These are phyloP conservation scores for Oncorhynchus keta DNA, from an alignment of 2,113 vertebrate species.

Conservation along the genomic window DNA sequence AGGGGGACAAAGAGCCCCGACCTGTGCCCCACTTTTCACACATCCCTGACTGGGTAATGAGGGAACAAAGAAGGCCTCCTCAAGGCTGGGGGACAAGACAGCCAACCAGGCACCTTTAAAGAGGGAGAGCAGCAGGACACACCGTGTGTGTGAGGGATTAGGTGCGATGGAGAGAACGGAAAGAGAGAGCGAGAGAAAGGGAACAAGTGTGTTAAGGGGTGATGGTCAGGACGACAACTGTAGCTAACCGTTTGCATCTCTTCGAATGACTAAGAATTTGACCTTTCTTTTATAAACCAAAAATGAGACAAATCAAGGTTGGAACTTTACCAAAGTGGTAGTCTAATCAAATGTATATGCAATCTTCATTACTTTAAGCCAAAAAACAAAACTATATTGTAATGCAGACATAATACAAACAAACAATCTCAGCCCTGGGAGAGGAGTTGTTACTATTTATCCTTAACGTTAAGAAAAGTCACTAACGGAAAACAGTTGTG, in stretches of 20 bases:
- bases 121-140: slow-evolving; percentile 11
- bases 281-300: no score
- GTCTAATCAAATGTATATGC: neutral
- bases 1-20: slow-evolving; percentile 66
- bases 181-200: neutral
- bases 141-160: neutral
- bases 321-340: no score
- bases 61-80: slow-evolving; percentile 58
- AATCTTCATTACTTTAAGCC: no score
- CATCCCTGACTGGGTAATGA: slow-evolving; percentile 71
- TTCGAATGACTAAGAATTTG: no score
- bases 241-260: no score
- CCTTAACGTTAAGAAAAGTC: no score
- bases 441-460: no score
- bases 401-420: neutral
- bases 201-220: neutral
- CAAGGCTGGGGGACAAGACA: slow-evolving; percentile 38
- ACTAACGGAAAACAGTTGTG: no score
- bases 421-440: neutral
- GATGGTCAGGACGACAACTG: neutral
- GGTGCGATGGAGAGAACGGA: neutral
- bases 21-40: slow-evolving; percentile 90
- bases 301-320: neutral
- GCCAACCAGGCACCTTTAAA: slow-evolving; percentile 37
- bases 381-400: neutral